A percentile compares a stretch with the other conserved stretches of the same genome.
These are phyloP conservation scores for Setipinna tenuifilis DNA, from an alignment of 2,797 vertebrate species.

Conservation along the genomic window DNA sequence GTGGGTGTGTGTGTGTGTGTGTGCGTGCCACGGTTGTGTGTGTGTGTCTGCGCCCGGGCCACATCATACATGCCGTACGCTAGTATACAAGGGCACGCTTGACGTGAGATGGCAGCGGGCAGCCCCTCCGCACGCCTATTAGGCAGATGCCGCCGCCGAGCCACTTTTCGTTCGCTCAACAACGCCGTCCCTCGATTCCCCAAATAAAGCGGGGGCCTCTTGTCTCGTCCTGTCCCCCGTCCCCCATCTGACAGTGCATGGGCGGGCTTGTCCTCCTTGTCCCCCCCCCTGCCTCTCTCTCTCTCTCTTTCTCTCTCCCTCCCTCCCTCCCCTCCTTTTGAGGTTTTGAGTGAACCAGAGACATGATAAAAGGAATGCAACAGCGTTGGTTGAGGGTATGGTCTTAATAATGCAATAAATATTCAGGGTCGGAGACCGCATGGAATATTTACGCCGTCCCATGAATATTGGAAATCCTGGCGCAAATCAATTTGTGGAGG, in stretches of 20 bases:
- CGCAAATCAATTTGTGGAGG: slow-evolving; percentile 18
- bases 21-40: neutral
- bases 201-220: neutral
- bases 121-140: neutral
- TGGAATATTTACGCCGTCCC: neutral
- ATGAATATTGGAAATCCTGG: slow-evolving; percentile 1
- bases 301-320: too few species aligned
- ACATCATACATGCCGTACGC: slow-evolving; percentile 2
- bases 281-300: too few species aligned
- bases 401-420: slow-evolving; percentile 20
- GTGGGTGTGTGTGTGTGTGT: neutral
- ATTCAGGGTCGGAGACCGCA: neutral
- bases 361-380: too few species aligned
- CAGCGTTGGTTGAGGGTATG: neutral
- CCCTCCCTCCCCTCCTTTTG: neutral
- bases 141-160: slow-evolving; percentile 9
- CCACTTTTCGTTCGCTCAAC: neutral
- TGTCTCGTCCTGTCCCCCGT: too few species aligned
- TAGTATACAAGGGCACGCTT: neutral
- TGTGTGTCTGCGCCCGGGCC: neutral
- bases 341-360: too few species aligned
- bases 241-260: too few species aligned
- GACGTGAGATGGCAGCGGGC: neutral
- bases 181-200: neutral
- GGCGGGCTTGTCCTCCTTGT: too few species aligned